phyloP scores from a whole-genome alignment of 2,797 vertebrate species.

The Orientallactaga sibirica region DNA sequence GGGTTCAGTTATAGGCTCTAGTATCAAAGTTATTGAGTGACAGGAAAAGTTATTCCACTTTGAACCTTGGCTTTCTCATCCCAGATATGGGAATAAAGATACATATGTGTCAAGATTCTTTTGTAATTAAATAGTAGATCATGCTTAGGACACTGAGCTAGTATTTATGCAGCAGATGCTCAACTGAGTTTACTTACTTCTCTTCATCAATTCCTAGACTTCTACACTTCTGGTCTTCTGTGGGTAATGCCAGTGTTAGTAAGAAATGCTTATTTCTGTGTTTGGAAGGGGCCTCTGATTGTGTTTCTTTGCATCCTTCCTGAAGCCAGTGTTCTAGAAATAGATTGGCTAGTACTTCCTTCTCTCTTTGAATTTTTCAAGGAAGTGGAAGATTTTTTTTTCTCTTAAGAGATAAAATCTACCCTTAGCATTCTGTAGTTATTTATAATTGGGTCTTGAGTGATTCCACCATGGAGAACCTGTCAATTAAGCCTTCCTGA shows the following conservation, averaged over 20 bases:
- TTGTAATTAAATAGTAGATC: neutral
- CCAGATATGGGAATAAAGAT: neutral
- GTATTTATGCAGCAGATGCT: neutral
- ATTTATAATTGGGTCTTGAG: neutral
- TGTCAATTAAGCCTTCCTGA: fast-evolving
- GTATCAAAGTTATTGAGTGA: neutral
- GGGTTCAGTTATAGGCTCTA: neutral
- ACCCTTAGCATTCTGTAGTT: neutral
- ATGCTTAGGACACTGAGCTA: fast-evolving
- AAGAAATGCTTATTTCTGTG: neutral
- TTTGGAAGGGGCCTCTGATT: neutral
- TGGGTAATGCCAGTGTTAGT: neutral
- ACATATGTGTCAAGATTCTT: neutral
- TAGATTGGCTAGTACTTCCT: neutral
- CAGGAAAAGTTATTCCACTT: neutral
- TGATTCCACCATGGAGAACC: neutral
- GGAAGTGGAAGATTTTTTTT: neutral
- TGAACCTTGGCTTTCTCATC: neutral
- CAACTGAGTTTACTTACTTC: neutral
- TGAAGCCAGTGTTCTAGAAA: neutral
- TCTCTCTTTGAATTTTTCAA: neutral
- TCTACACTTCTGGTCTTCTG: neutral
- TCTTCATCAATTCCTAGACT: fast-evolving
- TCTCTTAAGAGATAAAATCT: neutral
- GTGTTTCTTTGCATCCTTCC: neutral